Base-by-base conservation (phyloP, 2,113 vertebrate species). In the Microtus pennsylvanicus region DNA sequence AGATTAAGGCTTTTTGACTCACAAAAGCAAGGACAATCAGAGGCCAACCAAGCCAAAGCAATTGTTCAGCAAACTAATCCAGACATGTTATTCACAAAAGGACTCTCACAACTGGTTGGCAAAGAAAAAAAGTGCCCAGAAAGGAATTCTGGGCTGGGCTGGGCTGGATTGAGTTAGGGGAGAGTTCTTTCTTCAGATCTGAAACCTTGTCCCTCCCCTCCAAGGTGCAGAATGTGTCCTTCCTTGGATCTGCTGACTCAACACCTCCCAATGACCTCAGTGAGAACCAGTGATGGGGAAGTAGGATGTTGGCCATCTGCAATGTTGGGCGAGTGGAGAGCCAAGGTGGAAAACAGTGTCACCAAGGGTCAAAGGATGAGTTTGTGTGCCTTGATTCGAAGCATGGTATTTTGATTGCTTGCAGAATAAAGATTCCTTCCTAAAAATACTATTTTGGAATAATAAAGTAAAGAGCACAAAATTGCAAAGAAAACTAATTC, bases 1-100 rank as follows among this genome's bases (percentile, higher is more conserved):
- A 97, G 97, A 98, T 98, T 96, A 96, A 97, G 97, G 89, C 85
- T 91, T 96, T 97, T 95, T 94, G 92, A 98, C 95, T 98, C 96
- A 97, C 95, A 96, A 97, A 98, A 96, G 96, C 97, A 96, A 94
- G 92, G 96, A 96, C 94, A 97, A 96, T 97, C 96, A 92, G 95
- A 95, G 95, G 92, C 90, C 96, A 90, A 97, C 92, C 93, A 95
- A 97, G 74, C 95, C 0, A 91, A 94, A 93, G 90, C 94, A 96
- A 87, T 97, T 97, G 94, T 97, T 97, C 92, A 78, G 93, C 87
- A 94, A 88, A 96, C 92, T 97, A 96, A 97, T 97, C 92, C 93
- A 96, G 94, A 94, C 90, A 17, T 55, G 83, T 83, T 82, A 61
- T 76, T 89, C 94, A 91, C 95, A 97, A 97, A 96, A 90, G 87